Base-by-base conservation (phyloP, 2,113 vertebrate genomes). In the Chlamydotis undulata region DNA sequence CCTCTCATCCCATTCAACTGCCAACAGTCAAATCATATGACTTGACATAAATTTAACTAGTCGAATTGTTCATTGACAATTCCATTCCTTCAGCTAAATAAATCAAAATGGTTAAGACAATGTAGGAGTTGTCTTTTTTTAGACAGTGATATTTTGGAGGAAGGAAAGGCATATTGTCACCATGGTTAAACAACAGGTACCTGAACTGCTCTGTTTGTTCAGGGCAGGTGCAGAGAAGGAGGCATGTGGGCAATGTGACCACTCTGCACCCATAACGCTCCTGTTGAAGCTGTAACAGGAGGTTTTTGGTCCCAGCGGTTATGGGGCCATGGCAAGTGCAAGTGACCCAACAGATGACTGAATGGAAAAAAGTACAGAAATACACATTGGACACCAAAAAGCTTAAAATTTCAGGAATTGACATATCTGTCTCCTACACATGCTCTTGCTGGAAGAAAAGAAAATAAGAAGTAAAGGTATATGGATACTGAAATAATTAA, bases 1-100 rank as follows among this genome's bases (percentile, higher is more conserved):
- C 56, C 35, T 91, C 65, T 86, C 49, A 89, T 69, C 37, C 83
- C 68, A 85, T 69, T 95, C 83, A 67, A 83, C 90, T 92, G 92
- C 92, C 68, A 93, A 79, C 57, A 67, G 15, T 53, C 82, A 94
- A 93, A 95, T 83, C 91, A 33, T 71, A 59, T 5, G 41, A 93
- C 63, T 55, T 89, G 86, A 90, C 71, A 95, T 41, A 63, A 61
- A n/a, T 87, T 50, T 68, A 63, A 52, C 63, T 33, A 23, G 28
- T 81, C 75, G 49, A 67, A 86, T 33, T 28, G 22, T 31, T 83
- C 85, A 29, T 4, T 85, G 82, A 52, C 28, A 60, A 43, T 60
- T 60, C 57, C 47, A 50, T 35, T 67, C 37, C 55, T 92, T 78
- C 45, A 78, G 52, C 16, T 77, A 47, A 89, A 74, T 35, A 76